Evolutionary conservation across 2,113 vertebrate genomes (phyloP), one percentile per base, ranked within the genome.

Genomic region (Xiphophorus maculatus): DNA sequence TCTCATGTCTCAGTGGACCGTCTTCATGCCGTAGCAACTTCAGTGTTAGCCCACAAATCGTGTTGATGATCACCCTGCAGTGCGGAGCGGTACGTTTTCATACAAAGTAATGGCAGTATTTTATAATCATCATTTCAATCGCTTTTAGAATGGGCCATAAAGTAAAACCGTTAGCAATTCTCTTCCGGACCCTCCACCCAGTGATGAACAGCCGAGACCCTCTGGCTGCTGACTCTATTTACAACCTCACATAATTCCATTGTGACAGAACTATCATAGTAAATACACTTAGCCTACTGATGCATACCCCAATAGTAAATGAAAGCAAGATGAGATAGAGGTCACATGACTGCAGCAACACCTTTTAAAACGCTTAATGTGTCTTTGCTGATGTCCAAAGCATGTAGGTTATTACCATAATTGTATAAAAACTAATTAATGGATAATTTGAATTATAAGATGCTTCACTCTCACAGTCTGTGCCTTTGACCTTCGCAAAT

Each of bases 61-160:
- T 94, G 93, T 95, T 94, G 95, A 95, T 95, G 95, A 92, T 93
- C 95, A 95, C 93, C 91, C 92, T 93, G 96, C 94, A 95, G 96
- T 95, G 95, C 95, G 96, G 95, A 97, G 95, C 96, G 96, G 95
- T 96, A 96, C 95, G 95, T 95, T 95, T 96, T 92, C 89, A 96
- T 95, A 96, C 89, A 89, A 73, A 90, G 95, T 97, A 96, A 97
- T 98, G 96, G 95, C 94, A 95, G 95, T 96, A 95, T 96, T 98
- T 96, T 96, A 98, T 95, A 94, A 95, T 93, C 94, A 91, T 95
- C 95, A 95, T 96, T 97, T 96, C 95, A 95, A 96, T 96, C 94
- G 95, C 92, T 95, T 92, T 97, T 96, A 95, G 95, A 95, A 96
- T 95, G 93, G 95, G 93, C 94, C 95, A 95, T 98, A 97, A 98